Evolutionary conservation across 2,113 vertebrate species (phyloP).

Genomic region (Sylvilagus bachmani): DNA sequence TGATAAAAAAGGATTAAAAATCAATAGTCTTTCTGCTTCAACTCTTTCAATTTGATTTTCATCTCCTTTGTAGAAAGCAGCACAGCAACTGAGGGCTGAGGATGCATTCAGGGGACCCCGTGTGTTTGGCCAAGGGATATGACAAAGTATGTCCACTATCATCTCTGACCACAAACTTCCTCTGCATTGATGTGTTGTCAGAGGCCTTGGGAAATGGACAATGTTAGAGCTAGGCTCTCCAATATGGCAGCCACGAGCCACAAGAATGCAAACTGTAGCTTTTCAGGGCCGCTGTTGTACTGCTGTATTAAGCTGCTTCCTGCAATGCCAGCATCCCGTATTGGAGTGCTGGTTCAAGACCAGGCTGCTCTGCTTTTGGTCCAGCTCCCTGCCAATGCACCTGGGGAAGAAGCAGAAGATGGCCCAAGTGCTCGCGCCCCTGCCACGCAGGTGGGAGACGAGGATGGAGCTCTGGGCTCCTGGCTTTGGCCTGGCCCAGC

Average conservation of each 20-base stretch:
- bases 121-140: slow-evolving; percentile 7
- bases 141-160: not conserved
- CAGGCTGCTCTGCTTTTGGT: no score
- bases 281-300: no score
- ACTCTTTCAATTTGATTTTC: slow-evolving; percentile 73
- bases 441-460: no score
- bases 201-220: not conserved
- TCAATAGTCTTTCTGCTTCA: slow-evolving; percentile 80
- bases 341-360: no score
- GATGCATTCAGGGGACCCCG: not conserved
- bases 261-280: no score
- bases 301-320: no score
- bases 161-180: not conserved
- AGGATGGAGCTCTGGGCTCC: no score
- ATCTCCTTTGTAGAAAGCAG: slow-evolving; percentile 40
- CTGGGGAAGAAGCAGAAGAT: no score
- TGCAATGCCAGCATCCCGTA: no score
- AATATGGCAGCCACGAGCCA: not conserved
- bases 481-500: no score
- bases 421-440: no score
- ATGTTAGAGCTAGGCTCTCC: not conserved
- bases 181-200: not conserved
- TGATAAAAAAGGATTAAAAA: slow-evolving; percentile 79
- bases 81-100: not conserved
- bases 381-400: no score